Evolutionary conservation across 2,888 invertebrate species (phyloP).

Genomic region (Plagiodera versicolora): DNA sequence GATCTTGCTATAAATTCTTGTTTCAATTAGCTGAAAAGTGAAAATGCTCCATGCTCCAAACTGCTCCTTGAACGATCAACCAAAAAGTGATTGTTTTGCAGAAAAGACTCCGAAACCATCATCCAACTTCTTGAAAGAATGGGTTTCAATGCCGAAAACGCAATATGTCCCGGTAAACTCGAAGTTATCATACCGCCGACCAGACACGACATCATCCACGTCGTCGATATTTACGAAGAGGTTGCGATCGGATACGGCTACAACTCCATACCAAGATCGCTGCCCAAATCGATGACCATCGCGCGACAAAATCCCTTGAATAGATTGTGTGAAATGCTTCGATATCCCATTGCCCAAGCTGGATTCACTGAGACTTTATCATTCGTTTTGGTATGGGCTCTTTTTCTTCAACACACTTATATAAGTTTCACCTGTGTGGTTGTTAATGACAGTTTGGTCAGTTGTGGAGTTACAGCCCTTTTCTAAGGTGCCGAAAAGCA

Average conservation of each 20-base stretch:
- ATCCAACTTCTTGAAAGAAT: slow-evolving; percentile 71
- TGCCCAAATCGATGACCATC: slow-evolving; percentile 61
- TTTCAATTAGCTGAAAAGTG: too few relatives aligned
- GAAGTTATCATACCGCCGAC: slow-evolving; percentile 87
- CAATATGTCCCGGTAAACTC: slow-evolving; percentile 58
- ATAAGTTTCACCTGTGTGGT: too few relatives aligned
- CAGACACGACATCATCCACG: slow-evolving; percentile 93
- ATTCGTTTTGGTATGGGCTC: slow-evolving; percentile 79
- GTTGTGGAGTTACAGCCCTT: too few relatives aligned
- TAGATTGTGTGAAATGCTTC: slow-evolving; percentile 87
- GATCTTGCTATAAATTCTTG: too few relatives aligned
- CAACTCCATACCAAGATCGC: slow-evolving; percentile 64
- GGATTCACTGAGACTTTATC: slow-evolving; percentile 97
- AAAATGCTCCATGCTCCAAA: too few relatives aligned
- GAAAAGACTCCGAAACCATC: slow-evolving; percentile 57
- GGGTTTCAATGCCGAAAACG: slow-evolving; percentile 72
- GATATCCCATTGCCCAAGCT: slow-evolving; percentile 83
- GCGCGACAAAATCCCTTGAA: slow-evolving; percentile 80
- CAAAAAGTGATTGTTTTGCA: too few relatives aligned
- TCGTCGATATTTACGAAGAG: slow-evolving; percentile 96
- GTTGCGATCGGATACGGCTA: slow-evolving; percentile 92
- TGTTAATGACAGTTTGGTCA: too few relatives aligned
- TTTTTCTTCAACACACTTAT: too few relatives aligned
- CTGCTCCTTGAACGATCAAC: too few relatives aligned
- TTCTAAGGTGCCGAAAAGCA: too few relatives aligned